phyloP scores from a whole-genome alignment of 2,888 invertebrate genomes.

The Altica lythri region DNA sequence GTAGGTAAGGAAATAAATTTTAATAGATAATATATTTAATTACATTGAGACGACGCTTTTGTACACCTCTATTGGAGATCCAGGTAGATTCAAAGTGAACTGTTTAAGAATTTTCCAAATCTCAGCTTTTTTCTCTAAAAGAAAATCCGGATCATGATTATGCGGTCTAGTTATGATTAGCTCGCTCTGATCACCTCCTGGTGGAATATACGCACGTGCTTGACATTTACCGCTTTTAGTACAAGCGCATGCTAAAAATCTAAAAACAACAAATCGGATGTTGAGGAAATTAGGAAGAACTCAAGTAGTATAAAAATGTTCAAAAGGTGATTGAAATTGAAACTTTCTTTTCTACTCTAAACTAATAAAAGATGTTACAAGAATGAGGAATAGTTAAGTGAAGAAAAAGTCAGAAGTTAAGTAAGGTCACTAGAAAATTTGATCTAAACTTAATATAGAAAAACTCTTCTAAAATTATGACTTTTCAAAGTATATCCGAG shows the following conservation, averaged over 20 bases:
- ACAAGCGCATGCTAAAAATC: constrained; percentile 34
- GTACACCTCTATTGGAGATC: constrained; percentile 38
- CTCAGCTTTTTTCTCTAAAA: constrained; percentile 39
- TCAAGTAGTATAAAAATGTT: too few relatives aligned
- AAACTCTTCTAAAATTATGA: too few relatives aligned
- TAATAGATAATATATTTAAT: constrained; percentile 10
- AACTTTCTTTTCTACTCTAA: too few relatives aligned
- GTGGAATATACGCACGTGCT: constrained; percentile 44
- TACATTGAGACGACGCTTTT: constrained; percentile 42
- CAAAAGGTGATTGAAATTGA: too few relatives aligned
- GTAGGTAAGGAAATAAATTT: background rate
- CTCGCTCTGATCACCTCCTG: constrained; percentile 37
- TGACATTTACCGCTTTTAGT: constrained; percentile 39
- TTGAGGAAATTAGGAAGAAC: too few relatives aligned
- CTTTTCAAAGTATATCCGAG: too few relatives aligned
- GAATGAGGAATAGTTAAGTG: too few relatives aligned
- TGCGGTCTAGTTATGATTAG: constrained; percentile 42
- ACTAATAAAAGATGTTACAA: too few relatives aligned
- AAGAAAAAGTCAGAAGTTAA: too few relatives aligned
- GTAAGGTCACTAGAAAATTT: too few relatives aligned
- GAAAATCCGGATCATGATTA: constrained; percentile 43
- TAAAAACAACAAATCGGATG: constrained; percentile 19
- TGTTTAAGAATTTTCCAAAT: constrained; percentile 39
- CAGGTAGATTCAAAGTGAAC: constrained; percentile 39
- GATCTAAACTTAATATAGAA: too few relatives aligned